Evolutionary conservation across 2,113 vertebrate genomes (phyloP).

Genomic region (Balaeniceps rex): DNA sequence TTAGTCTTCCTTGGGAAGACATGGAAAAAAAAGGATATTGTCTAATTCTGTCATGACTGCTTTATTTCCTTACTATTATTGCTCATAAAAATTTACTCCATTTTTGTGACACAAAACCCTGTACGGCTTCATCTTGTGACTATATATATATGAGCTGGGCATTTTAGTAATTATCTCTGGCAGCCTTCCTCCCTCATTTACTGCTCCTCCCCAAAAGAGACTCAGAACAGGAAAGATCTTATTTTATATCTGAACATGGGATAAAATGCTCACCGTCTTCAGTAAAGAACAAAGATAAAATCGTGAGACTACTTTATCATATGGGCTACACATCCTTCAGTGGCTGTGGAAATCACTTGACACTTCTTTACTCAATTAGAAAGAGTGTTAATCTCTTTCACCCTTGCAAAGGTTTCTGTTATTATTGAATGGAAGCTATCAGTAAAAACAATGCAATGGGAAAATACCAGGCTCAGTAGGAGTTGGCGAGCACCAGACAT

Average conservation of each 20-base stretch:
- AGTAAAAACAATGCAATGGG: slow-evolving; percentile 41
- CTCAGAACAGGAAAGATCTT: background rate
- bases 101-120: background rate
- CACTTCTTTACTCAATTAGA: background rate
- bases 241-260: background rate
- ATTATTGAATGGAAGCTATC: slow-evolving; percentile 15
- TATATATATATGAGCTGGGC: background rate
- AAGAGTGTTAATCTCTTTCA: background rate
- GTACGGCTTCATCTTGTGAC: background rate
- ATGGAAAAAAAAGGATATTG: background rate
- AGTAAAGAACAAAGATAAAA: background rate
- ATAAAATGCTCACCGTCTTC: background rate
- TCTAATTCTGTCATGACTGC: background rate
- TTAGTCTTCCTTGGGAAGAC: background rate
- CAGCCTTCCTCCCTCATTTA: background rate
- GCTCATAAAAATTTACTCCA: background rate
- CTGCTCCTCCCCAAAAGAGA: background rate
- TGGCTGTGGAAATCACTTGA: background rate
- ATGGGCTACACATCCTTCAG: background rate
- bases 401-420: background rate
- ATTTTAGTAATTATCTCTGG: background rate
- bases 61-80: background rate
- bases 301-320: background rate
- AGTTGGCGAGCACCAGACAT: slow-evolving; percentile 4
- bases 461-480: slow-evolving; percentile 54